Evolutionary conservation across 2,797 vertebrate genomes (phyloP).

Genomic region (Coendou prehensilis): DNA sequence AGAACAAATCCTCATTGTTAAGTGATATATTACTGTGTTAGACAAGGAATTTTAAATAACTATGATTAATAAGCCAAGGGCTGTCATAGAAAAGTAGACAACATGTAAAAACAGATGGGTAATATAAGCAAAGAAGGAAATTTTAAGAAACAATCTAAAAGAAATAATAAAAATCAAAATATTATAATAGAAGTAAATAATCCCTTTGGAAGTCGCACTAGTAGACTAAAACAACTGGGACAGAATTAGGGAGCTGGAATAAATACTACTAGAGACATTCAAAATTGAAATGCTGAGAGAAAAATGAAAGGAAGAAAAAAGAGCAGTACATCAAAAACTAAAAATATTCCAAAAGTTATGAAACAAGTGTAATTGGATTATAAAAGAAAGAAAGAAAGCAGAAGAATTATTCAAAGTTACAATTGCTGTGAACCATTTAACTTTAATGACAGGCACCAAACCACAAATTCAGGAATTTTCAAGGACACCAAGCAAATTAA

Average conservation of each 20-base stretch:
- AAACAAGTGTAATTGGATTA: background rate
- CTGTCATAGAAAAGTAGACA: background rate
- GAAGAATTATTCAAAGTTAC: background rate
- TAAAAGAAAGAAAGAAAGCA: background rate
- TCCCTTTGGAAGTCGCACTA: background rate
- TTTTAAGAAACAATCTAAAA: background rate
- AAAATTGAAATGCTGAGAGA: background rate
- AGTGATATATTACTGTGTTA: background rate
- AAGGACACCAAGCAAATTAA: background rate
- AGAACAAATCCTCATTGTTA: background rate
- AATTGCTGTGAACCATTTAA: background rate
- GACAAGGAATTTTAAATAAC: background rate
- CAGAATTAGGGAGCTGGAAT: background rate
- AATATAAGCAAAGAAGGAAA: background rate
- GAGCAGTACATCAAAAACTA: background rate
- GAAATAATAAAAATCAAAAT: background rate
- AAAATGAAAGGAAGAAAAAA: background rate
- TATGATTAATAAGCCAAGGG: background rate
- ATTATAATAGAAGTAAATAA: background rate
- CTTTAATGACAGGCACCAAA: background rate
- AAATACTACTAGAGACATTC: background rate
- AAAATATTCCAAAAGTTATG: background rate
- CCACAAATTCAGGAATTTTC: background rate
- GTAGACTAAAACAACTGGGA: background rate
- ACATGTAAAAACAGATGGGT: background rate